These are phyloP conservation scores for Paracanthobrama guichenoti DNA, from an alignment of 2,113 vertebrate genomes.

Conservation along the genomic window DNA sequence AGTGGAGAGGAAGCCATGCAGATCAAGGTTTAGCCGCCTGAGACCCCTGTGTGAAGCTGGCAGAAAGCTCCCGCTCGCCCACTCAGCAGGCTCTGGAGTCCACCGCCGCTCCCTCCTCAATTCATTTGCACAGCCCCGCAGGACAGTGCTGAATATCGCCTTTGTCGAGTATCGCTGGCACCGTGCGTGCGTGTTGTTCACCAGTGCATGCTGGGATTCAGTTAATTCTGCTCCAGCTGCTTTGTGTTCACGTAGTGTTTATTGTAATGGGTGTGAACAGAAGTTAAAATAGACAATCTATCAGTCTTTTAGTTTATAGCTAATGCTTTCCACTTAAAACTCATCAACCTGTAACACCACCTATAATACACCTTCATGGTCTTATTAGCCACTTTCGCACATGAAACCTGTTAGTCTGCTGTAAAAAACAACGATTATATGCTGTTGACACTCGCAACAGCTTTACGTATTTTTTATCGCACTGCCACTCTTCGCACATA, in stretches of 20 bases:
- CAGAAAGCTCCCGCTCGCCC: neutral
- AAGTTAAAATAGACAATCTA: neutral
- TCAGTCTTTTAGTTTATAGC: neutral
- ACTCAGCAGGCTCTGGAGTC: conserved; percentile 60
- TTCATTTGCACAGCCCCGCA: conserved; percentile 50
- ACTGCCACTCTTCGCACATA: neutral
- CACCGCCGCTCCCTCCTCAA: conserved; percentile 55
- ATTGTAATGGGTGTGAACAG: neutral
- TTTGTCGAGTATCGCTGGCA: neutral
- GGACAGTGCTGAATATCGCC: neutral
- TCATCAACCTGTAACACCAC: neutral
- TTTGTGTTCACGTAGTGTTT: neutral
- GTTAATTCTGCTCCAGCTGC: neutral
- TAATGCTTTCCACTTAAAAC: neutral
- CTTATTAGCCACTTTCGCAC: neutral
- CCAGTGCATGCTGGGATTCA: neutral
- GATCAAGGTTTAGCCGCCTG: neutral
- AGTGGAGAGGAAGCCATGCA: conserved; percentile 8
- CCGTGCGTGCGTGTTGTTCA: neutral
- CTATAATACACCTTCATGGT: neutral
- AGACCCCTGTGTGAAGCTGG: neutral
- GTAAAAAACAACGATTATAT: neutral
- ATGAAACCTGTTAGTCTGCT: neutral
- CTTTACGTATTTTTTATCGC: neutral
- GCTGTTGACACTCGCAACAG: neutral